Base-by-base conservation (phyloP, 2,113 vertebrate species). In the Osmerus eperlanus region DNA sequence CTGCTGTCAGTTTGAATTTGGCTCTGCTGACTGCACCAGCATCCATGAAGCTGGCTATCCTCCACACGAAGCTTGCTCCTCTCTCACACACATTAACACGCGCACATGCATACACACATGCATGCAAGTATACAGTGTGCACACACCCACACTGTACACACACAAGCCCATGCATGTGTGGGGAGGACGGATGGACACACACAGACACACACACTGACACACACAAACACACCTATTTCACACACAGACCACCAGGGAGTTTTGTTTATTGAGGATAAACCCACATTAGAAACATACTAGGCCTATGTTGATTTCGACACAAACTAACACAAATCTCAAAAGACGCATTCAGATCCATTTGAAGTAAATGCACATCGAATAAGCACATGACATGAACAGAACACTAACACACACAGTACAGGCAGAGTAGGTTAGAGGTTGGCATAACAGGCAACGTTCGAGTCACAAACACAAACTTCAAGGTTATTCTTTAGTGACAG, bases 171-270 rank as follows among this genome's bases (percentile, higher is more conserved):
- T 65, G 72, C 60, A 56, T 47, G 41, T 2, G 41, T 47, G 41
- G 8, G 41, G 41, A 47, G 41, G 41, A 47, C 7, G 41, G 41
- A 47, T 47, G 41, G 7, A 11, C 41, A 11, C 29, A 23, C 47
- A 53, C 19, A 59, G 59, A 55, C 70, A 36, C 19, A 68, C 29
- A 25, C 47, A 53, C 19, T 53, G 59, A 55, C 70, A 36, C 28
- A 67, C 54, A 70, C 68, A 74, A 55, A 71, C 56, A 67, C 77
- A 62, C 36, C 70, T 23, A 25, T 41, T 65, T 23, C 69, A 69
- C 65, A 28, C 67, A 54, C 53, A 72, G 92, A 94, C 94, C 94
- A 94, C 95, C 93, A 90, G 93, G 89, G 88, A 92, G 86, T 84
- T 88, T 32, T 93, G 93, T 96, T 95, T 95, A 94, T 85, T 83